phyloP scores from a whole-genome alignment of 2,797 vertebrate species.

The Anas georgica region DNA sequence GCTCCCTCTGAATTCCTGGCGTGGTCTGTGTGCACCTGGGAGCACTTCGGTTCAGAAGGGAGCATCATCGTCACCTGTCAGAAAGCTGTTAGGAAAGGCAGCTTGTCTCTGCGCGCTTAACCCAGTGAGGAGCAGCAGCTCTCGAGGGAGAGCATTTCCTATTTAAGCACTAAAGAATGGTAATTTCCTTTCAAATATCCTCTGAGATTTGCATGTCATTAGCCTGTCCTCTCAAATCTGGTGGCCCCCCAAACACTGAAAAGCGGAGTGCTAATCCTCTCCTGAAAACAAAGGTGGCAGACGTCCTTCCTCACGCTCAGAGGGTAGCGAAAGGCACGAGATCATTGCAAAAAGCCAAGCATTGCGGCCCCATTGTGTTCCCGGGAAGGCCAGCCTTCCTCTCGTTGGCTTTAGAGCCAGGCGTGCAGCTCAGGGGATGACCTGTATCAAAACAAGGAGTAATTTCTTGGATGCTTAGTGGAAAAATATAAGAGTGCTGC shows the following conservation, averaged over 20 bases:
- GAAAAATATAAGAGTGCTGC: background rate
- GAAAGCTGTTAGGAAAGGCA: constrained; percentile 1
- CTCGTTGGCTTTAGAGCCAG: background rate
- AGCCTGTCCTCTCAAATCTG: constrained; percentile 3
- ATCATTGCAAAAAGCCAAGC: background rate
- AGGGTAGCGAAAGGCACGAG: background rate
- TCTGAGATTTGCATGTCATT: constrained; percentile 47
- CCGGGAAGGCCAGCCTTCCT: background rate
- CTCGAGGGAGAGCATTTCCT: constrained; percentile 6
- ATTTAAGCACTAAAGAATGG: constrained; percentile 35
- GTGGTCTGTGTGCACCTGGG: background rate
- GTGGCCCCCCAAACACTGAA: background rate
- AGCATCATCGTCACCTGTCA: constrained; percentile 42
- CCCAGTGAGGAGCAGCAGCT: constrained; percentile 9
- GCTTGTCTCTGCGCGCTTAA: constrained; percentile 30
- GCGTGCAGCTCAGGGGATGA: background rate
- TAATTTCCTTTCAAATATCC: constrained; percentile 47
- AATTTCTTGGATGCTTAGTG: background rate
- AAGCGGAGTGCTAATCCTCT: background rate
- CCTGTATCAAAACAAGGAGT: background rate
- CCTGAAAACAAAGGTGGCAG: background rate
- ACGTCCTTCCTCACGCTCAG: background rate
- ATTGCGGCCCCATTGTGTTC: background rate
- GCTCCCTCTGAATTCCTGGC: background rate
- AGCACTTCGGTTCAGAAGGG: background rate